Percentiles rank a stretch among this genome's conserved stretches.
These are phyloP conservation scores for Urocolius indicus DNA, from an alignment of 2,113 vertebrate genomes.

Conservation along the genomic window DNA sequence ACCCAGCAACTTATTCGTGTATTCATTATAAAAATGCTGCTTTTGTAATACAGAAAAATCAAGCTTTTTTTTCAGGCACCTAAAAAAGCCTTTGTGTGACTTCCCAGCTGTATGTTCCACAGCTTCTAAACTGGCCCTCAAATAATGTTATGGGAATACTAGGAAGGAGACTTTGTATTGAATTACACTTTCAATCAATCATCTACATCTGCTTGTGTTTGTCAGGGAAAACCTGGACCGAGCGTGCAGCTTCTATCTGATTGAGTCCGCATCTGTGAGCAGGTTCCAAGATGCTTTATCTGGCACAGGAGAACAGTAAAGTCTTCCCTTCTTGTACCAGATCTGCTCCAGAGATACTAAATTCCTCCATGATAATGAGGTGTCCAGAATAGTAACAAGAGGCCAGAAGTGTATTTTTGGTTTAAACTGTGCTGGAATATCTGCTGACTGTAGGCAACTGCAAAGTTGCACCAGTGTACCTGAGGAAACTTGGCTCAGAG, in stretches of 20 bases:
- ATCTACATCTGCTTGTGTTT: slow-evolving; percentile 23
- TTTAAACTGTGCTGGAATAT: neutral
- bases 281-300: slow-evolving; percentile 40
- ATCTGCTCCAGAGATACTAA: slow-evolving; percentile 46
- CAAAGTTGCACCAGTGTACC: neutral
- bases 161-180: neutral
- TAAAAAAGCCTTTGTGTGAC: neutral
- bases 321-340: slow-evolving; percentile 2
- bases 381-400: slow-evolving; percentile 56
- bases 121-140: neutral
- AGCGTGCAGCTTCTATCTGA: slow-evolving; percentile 21
- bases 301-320: slow-evolving; percentile 58
- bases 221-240: neutral
- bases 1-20: neutral
- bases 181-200: neutral
- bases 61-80: neutral
- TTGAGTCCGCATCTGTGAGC: neutral
- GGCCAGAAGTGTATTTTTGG: neutral
- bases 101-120: neutral
- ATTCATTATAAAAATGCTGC: neutral
- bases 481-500: neutral
- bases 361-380: slow-evolving; percentile 64
- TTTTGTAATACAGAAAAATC: neutral
- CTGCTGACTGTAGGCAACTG: slow-evolving; percentile 15
- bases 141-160: neutral